Conservation (phyloP, 2,888 invertebrate species). For the Thalpophila matura region DNA sequence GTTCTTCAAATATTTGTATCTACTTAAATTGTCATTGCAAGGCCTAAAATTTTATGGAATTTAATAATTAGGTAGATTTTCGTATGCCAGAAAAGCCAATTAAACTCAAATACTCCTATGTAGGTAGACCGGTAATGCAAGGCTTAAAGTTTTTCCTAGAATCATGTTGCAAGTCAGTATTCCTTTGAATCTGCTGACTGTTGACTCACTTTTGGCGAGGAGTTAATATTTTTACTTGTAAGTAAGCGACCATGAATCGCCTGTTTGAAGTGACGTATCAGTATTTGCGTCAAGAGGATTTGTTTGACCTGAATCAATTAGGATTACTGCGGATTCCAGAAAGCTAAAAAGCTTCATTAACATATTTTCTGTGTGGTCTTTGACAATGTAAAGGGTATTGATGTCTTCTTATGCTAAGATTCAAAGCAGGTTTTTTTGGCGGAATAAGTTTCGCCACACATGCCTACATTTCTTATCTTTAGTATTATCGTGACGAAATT, state of each 20-base stretch:
- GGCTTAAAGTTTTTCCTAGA: constrained; percentile 20
- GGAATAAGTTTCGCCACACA: not conserved
- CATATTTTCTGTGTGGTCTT: constrained; percentile 12
- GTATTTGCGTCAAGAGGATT: constrained; percentile 18
- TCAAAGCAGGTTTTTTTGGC: not conserved
- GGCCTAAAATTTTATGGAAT: too few relatives aligned
- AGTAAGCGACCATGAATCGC: not conserved
- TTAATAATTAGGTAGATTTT: too few relatives aligned
- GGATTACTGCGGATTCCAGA: constrained; percentile 6
- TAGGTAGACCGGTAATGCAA: not conserved
- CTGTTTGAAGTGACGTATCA: constrained; percentile 15
- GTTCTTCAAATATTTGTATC: too few relatives aligned
- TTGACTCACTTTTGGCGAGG: constrained; percentile 32
- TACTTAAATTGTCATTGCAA: too few relatives aligned
- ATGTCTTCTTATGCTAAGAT: not conserved
- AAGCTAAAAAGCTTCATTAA: constrained; percentile 2
- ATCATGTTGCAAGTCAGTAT: constrained; percentile 38
- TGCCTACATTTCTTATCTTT: not conserved
- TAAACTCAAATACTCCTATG: not conserved
- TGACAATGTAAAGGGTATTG: not conserved
- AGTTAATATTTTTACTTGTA: constrained; percentile 21
- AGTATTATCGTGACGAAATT: not conserved
- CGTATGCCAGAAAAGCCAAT: not conserved
- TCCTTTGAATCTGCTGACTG: constrained; percentile 4
- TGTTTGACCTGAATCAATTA: constrained; percentile 9